Evolutionary conservation across 2,888 invertebrate species (phyloP).

Genomic region (Anthrax anthrax): DNA sequence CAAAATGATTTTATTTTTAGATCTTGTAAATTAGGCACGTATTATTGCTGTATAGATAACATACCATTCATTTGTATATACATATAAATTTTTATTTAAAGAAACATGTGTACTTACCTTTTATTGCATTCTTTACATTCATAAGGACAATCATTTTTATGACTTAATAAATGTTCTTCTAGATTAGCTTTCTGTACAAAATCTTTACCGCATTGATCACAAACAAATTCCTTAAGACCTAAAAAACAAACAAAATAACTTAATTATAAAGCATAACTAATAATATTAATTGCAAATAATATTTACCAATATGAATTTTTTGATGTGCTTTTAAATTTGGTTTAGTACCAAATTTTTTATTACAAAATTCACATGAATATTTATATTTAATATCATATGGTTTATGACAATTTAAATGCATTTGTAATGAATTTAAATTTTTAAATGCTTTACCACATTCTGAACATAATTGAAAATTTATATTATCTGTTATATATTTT

Average conservation of each 20-base stretch:
- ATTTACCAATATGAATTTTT: slow-evolving; percentile 18
- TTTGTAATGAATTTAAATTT: slow-evolving; percentile 12
- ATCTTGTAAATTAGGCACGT: too few relatives aligned
- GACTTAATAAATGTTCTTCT: slow-evolving; percentile 38
- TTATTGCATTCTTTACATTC: slow-evolving; percentile 36
- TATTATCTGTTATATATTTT: too few relatives aligned
- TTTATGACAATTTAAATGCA: slow-evolving; percentile 16
- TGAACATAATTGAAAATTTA: slow-evolving; percentile 8
- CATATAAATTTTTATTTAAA: too few relatives aligned
- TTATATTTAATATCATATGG: slow-evolving; percentile 10
- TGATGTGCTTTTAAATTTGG: slow-evolving; percentile 17
- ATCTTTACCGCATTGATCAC: slow-evolving; percentile 36
- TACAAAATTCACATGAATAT: slow-evolving; percentile 13
- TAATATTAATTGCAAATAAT: too few relatives aligned
- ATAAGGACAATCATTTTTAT: slow-evolving; percentile 33
- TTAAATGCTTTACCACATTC: slow-evolving; percentile 19
- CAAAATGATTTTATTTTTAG: too few relatives aligned
- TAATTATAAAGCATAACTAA: background rate
- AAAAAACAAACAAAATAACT: background rate
- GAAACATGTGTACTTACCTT: slow-evolving; percentile 14
- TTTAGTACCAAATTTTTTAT: slow-evolving; percentile 15
- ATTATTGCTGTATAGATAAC: too few relatives aligned
- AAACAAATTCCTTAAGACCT: slow-evolving; percentile 28
- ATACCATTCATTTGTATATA: too few relatives aligned
- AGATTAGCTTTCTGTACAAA: slow-evolving; percentile 38